Evolutionary conservation across 2,797 vertebrate species (phyloP), one percentile per base, ranked within the genome.

Genomic region (Urocyon cinereoargenteus): DNA sequence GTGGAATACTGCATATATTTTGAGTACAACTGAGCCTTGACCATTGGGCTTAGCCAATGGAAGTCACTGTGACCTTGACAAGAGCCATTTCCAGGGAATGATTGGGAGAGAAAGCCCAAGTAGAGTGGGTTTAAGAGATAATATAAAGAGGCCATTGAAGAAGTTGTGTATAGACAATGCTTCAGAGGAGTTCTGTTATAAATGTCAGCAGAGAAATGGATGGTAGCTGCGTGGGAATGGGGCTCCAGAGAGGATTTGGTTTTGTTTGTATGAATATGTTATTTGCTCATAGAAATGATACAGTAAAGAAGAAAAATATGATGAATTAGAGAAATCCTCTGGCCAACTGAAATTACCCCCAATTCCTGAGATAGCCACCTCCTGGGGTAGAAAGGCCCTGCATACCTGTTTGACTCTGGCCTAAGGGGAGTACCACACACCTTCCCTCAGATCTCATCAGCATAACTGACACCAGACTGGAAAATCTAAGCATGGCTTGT

Each of bases 401-500:
- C 12, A 40, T 7, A 49, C 40, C 49, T 62, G 24, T 11, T 22
- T 64, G 11, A 7, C 53, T 40, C n/a, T 55, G 51, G 59, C 12
- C 70, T 28, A 81, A 31, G 78, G 75, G 61, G 6, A 64, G 45
- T 86, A 86, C 79, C 24, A 34, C 55, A 90, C 36, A 7, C 26
- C 34, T 77, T 73, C 45, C 26, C 87, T 92, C 40, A 34, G 34
- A 85, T 90, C 73, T 91, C 91, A 90, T 89, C 79, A 88, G 77
- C 40, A 28, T 62, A 95, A 75, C 91, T 62, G 75, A 87, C 94
- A 96, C 93, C 72, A n/a, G 36, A 78, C 34, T 94, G 34, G 75
- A 90, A 98, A 98, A 94, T 91, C 93, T 93, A 96, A 96, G 91
- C 49, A 78, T 94, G 72, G 57, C 77, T 57, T 16, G 6, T 96